A percentile compares a stretch with the other conserved stretches of the same genome.
Evolutionary conservation across 2,797 vertebrate species (phyloP).

Genomic region (Dryobates pubescens): DNA sequence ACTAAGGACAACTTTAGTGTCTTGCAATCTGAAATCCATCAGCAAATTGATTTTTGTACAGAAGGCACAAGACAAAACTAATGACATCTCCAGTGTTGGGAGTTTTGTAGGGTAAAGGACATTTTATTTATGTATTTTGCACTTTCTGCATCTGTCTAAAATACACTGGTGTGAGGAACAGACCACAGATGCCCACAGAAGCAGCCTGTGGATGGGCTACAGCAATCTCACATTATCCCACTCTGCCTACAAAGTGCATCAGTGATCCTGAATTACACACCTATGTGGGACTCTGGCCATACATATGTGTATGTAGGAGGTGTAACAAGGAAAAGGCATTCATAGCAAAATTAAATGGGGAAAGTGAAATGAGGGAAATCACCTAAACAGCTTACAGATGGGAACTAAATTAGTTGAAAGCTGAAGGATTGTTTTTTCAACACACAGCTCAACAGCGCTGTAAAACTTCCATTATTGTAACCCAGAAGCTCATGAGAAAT

Average conservation of each 20-base stretch:
- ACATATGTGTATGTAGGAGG: neutral
- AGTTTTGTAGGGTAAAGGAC: neutral
- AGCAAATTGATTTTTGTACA: neutral
- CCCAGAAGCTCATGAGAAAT: conserved; percentile 45
- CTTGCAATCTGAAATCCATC: neutral
- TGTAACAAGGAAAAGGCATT: conserved; percentile 15
- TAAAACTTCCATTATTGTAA: conserved; percentile 53
- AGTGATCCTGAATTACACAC: neutral
- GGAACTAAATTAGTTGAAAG: conserved; percentile 50
- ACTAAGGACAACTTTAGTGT: conserved; percentile 29
- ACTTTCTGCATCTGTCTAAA: neutral
- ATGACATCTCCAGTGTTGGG: neutral
- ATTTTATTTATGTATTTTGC: neutral
- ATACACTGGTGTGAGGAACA: neutral
- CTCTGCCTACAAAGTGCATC: neutral
- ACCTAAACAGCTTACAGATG: conserved; percentile 56
- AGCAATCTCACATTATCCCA: neutral
- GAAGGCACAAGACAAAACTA: neutral
- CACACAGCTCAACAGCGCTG: conserved; percentile 41
- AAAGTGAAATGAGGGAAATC: conserved; percentile 29
- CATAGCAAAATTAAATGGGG: neutral
- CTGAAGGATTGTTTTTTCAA: conserved; percentile 61
- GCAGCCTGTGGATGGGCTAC: neutral
- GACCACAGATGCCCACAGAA: neutral
- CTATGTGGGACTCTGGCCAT: neutral